Evolutionary conservation across 2,797 vertebrate genomes (phyloP).

Genomic region (Gobio occitaniae): DNA sequence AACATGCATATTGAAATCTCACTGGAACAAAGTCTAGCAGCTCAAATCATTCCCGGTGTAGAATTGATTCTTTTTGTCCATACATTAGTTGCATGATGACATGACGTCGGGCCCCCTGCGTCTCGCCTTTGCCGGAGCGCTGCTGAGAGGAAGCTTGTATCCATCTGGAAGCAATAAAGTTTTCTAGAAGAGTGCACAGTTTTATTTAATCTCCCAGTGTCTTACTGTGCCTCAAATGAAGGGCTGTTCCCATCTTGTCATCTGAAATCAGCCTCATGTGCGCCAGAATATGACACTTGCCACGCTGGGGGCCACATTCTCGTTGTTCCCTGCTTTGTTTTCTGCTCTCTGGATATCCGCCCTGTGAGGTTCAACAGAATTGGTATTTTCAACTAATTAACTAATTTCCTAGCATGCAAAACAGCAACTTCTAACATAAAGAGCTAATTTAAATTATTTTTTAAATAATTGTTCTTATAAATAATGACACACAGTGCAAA

Average conservation of each 20-base stretch:
- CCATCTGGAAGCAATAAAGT: constrained; percentile 90
- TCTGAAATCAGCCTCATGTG: constrained; percentile 71
- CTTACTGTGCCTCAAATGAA: constrained; percentile 88
- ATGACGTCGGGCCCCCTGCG: constrained; percentile 76
- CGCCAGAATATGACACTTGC: constrained; percentile 56
- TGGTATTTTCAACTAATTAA: constrained; percentile 27
- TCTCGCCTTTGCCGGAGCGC: constrained; percentile 77
- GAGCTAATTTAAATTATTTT: not conserved
- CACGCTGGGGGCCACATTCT: constrained; percentile 35
- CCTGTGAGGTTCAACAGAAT: constrained; percentile 3
- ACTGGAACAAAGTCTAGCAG: constrained; percentile 9
- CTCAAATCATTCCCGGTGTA: constrained; percentile 40
- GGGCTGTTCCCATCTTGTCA: constrained; percentile 84
- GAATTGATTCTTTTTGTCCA: constrained; percentile 63
- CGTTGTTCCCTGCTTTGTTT: constrained; percentile 34
- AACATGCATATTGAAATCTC: constrained; percentile 2
- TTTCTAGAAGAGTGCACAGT: constrained; percentile 88
- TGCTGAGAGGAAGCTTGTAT: constrained; percentile 84
- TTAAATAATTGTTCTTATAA: not conserved
- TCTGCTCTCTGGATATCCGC: constrained; percentile 26
- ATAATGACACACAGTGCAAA: too few species aligned
- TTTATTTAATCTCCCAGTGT: constrained; percentile 88
- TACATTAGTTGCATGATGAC: constrained; percentile 71
- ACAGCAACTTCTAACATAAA: not conserved
- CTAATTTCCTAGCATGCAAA: constrained; percentile 6